A percentile compares a stretch with the other conserved stretches of the same genome.
Evolutionary conservation across 2,113 vertebrate genomes (phyloP).

Genomic region (Ranitomeya imitator): DNA sequence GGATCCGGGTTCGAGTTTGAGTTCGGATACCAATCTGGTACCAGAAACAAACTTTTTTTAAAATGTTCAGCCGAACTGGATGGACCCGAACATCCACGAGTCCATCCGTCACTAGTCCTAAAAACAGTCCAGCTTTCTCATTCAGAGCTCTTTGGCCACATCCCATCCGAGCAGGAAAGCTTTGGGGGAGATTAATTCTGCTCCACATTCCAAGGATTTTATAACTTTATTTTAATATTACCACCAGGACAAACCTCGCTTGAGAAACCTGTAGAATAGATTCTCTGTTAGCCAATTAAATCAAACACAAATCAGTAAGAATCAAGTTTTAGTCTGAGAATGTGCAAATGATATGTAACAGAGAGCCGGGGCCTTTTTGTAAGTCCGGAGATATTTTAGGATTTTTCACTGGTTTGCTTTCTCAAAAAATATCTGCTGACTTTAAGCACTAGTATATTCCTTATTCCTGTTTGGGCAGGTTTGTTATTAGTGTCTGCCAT

Average conservation of each 20-base stretch:
- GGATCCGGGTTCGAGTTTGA: too few relatives aligned
- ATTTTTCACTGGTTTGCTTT: slow-evolving; percentile 54
- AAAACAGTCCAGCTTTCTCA: background rate
- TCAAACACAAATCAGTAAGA: slow-evolving; percentile 44
- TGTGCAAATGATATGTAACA: slow-evolving; percentile 47
- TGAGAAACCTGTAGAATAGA: slow-evolving; percentile 35
- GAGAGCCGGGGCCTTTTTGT: slow-evolving; percentile 26
- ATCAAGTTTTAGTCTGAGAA: slow-evolving; percentile 46
- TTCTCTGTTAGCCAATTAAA: slow-evolving; percentile 41
- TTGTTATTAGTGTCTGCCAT: slow-evolving; percentile 46
- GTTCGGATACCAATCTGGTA: too few relatives aligned
- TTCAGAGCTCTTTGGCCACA: background rate
- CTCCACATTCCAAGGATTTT: slow-evolving; percentile 23
- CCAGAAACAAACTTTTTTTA: too few relatives aligned
- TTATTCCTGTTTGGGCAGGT: slow-evolving; percentile 37
- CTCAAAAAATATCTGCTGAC: slow-evolving; percentile 44
- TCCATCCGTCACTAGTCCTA: too few relatives aligned
- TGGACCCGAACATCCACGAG: too few relatives aligned
- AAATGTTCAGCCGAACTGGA: too few relatives aligned
- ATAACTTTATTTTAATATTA: slow-evolving; percentile 34
- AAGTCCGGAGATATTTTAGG: slow-evolving; percentile 41
- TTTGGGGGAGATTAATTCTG: background rate
- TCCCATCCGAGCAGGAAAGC: background rate
- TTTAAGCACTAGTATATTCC: slow-evolving; percentile 8
- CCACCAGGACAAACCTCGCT: slow-evolving; percentile 36